These are phyloP conservation scores for Hermetia illucens DNA, from an alignment of 1,140 invertebrate genomes.

Conservation along the genomic window DNA sequence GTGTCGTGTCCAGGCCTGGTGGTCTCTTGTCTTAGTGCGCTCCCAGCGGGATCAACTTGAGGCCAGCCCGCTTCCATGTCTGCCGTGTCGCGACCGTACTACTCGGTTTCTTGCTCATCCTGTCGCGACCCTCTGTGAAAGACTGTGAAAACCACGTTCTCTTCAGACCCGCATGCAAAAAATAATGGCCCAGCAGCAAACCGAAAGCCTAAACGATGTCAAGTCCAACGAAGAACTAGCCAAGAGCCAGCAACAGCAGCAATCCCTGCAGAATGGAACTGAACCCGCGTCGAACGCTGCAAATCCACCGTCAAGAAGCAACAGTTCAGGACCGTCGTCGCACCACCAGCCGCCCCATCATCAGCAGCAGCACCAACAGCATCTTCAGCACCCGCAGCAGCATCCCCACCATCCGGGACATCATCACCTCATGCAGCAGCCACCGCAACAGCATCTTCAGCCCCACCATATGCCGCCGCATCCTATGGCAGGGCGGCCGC, in stretches of 20 bases:
- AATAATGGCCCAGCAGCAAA: slow-evolving; percentile 8
- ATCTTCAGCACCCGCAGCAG: background rate
- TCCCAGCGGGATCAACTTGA: too few species aligned
- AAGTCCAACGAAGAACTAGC: slow-evolving; percentile 1
- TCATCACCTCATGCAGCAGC: background rate
- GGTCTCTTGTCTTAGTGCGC: too few species aligned
- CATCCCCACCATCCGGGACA: background rate
- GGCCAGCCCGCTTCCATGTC: too few species aligned
- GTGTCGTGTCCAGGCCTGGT: too few species aligned
- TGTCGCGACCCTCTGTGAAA: too few species aligned
- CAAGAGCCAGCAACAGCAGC: background rate
- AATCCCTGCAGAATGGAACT: slow-evolving; percentile 4
- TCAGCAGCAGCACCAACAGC: background rate
- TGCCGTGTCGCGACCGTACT: too few species aligned
- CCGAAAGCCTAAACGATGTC: slow-evolving; percentile 5
- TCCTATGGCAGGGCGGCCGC: background rate
- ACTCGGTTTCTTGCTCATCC: too few species aligned
- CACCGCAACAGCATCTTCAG: background rate
- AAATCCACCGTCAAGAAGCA: background rate
- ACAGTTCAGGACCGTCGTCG: background rate
- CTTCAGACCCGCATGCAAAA: background rate
- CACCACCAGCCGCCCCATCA: background rate
- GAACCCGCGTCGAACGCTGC: background rate
- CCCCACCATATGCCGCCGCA: slow-evolving; percentile 8
- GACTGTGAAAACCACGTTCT: too few species aligned